Percentiles rank a stretch among this genome's conserved stretches.
These are phyloP conservation scores for Brachirus orientalis DNA, from an alignment of 2,113 vertebrate genomes.

Conservation along the genomic window DNA sequence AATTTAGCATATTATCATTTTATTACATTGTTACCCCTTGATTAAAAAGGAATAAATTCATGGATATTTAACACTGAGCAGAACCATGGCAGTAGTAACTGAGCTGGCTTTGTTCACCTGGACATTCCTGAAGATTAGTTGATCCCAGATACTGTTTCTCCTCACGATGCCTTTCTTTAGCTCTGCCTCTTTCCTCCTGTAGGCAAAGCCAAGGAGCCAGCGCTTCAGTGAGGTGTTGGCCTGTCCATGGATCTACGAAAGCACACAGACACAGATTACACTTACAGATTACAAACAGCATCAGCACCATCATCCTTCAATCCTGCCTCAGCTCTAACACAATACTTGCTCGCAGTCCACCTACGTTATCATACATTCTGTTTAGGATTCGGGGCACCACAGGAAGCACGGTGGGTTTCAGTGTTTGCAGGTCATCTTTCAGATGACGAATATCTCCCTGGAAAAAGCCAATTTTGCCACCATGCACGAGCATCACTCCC, in stretches of 20 bases:
- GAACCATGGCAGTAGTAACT: not conserved
- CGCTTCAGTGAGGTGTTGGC: constrained; percentile 90
- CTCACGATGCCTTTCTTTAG: constrained; percentile 89
- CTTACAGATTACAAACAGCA: not conserved
- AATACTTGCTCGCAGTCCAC: constrained; percentile 6
- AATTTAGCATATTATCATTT: too few relatives aligned
- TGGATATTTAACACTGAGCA: too few relatives aligned
- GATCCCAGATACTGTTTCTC: constrained; percentile 95
- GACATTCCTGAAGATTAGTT: constrained; percentile 92
- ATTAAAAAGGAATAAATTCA: not conserved
- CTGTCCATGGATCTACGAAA: constrained; percentile 88
- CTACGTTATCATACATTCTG: constrained; percentile 93
- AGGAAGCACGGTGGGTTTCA: constrained; percentile 93
- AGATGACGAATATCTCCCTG: constrained; percentile 94
- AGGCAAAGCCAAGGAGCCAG: constrained; percentile 93
- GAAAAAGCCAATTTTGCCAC: constrained; percentile 93
- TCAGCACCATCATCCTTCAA: not conserved
- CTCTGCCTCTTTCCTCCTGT: constrained; percentile 92
- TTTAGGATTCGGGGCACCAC: constrained; percentile 94
- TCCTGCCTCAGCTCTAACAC: too few relatives aligned
- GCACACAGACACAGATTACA: constrained; percentile 10
- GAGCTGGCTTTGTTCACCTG: constrained; percentile 82
- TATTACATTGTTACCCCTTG: too few relatives aligned
- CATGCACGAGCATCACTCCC: constrained; percentile 88
- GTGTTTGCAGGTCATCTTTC: constrained; percentile 89